These are phyloP conservation scores for Ennomos erosarius DNA, from an alignment of 2,888 invertebrate species.

Conservation along the genomic window DNA sequence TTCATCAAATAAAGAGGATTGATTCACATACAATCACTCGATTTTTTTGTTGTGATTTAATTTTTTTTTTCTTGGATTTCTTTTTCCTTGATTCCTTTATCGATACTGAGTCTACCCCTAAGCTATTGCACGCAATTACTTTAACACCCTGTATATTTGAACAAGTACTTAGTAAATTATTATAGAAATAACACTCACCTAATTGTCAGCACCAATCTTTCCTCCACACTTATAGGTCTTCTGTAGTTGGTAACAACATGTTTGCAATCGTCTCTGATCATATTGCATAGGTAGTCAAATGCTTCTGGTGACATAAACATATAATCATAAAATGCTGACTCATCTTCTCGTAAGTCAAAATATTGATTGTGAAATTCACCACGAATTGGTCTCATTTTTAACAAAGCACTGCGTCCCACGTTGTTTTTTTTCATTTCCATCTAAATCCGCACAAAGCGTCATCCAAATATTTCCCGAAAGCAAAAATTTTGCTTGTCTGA, in stretches of 20 bases:
- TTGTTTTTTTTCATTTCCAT: slow-evolving; percentile 28
- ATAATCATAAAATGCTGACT: slow-evolving; percentile 31
- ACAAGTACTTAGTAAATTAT: slow-evolving; percentile 25
- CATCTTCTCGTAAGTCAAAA: slow-evolving; percentile 33
- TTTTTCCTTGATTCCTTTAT: slow-evolving; percentile 25
- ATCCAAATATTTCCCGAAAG: slow-evolving; percentile 30
- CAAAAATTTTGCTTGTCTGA: slow-evolving; percentile 20
- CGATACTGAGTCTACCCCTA: slow-evolving; percentile 27
- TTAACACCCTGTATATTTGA: slow-evolving; percentile 26
- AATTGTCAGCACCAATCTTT: slow-evolving; percentile 30
- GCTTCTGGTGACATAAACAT: slow-evolving; percentile 27
- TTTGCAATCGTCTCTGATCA: slow-evolving; percentile 30
- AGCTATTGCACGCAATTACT: slow-evolving; percentile 27
- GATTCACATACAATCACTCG: slow-evolving; percentile 27
- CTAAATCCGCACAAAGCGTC: slow-evolving; percentile 16
- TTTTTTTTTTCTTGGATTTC: slow-evolving; percentile 20
- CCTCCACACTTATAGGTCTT: slow-evolving; percentile 30
- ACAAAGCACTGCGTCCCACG: slow-evolving; percentile 33
- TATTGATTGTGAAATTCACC: slow-evolving; percentile 35
- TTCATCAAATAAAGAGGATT: slow-evolving; percentile 31
- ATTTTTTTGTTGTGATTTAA: too few species aligned
- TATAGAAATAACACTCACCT: slow-evolving; percentile 29
- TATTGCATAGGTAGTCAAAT: slow-evolving; percentile 28
- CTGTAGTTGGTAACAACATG: slow-evolving; percentile 30
- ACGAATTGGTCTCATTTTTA: slow-evolving; percentile 31